Percentiles rank a stretch among this genome's conserved stretches.
These are phyloP conservation scores for Amiota mariae DNA, from an alignment of 2,888 invertebrate species.

Conservation along the genomic window DNA sequence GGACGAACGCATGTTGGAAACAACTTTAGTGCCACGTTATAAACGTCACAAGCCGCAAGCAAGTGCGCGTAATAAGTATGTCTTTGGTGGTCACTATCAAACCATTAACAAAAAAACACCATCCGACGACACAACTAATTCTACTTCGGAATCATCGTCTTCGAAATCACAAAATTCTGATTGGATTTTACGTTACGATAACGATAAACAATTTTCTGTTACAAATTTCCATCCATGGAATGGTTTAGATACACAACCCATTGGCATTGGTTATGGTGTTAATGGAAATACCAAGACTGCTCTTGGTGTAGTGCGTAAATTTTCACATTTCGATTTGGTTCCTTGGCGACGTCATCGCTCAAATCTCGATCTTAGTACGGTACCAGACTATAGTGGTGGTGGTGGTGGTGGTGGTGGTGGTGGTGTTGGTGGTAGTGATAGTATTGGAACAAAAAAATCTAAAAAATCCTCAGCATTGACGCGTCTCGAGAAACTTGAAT, in stretches of 20 bases:
- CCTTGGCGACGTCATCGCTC: slow-evolving; percentile 71
- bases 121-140: background rate
- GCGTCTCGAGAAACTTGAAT: slow-evolving; percentile 67
- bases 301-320: slow-evolving; percentile 54
- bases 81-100: slow-evolving; percentile 31
- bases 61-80: slow-evolving; percentile 64
- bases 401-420: too few relatives aligned
- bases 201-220: slow-evolving; percentile 52
- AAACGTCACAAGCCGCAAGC: slow-evolving; percentile 59
- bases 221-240: slow-evolving; percentile 72
- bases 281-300: background rate
- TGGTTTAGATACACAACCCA: background rate
- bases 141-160: background rate
- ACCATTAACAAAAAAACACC: background rate
- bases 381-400: slow-evolving; percentile 60
- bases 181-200: slow-evolving; percentile 70
- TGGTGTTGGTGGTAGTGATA: slow-evolving; percentile 43
- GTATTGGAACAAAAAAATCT: background rate
- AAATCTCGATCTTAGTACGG: slow-evolving; percentile 60
- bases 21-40: slow-evolving; percentile 64
- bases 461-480: slow-evolving; percentile 47
- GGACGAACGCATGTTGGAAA: slow-evolving; percentile 65
- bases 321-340: slow-evolving; percentile 71
- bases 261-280: slow-evolving; percentile 27
- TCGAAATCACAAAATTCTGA: slow-evolving; percentile 47